Percentiles rank a stretch among this genome's conserved stretches.
Conservation (phyloP, 2,888 invertebrate genomes). For the Teinopalpus imperialis region DNA sequence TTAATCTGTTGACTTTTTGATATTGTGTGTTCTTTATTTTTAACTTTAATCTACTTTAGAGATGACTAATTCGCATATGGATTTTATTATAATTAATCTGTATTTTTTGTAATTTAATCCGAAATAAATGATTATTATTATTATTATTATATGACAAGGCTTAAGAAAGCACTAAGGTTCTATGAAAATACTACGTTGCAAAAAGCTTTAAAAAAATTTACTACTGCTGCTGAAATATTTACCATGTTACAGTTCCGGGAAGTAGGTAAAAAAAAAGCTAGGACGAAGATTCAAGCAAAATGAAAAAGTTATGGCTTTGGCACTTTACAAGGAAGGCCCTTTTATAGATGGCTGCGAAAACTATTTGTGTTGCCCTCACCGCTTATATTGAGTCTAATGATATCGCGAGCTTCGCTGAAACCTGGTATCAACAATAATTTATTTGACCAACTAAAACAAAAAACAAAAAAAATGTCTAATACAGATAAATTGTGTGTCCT, state of each 20-base stretch:
- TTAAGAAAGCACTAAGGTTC: background rate
- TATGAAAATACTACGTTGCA: background rate
- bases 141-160: too few relatives aligned
- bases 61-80: too few relatives aligned
- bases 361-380: background rate
- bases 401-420: background rate
- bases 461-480: background rate
- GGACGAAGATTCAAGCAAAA: background rate
- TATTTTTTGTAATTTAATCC: too few relatives aligned
- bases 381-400: background rate
- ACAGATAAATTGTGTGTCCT: constrained; percentile 1
- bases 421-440: background rate
- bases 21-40: too few relatives aligned
- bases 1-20: too few relatives aligned
- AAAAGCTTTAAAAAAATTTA: background rate
- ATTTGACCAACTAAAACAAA: background rate
- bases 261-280: background rate
- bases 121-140: too few relatives aligned
- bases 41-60: too few relatives aligned
- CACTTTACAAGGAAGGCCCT: background rate
- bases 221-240: background rate
- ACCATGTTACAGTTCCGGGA: background rate
- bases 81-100: too few relatives aligned
- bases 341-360: background rate
- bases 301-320: background rate